Evolutionary conservation across 2,797 vertebrate species (phyloP), one percentile per base, ranked within the genome.

Genomic region (Poeciliopsis paucimaculata): DNA sequence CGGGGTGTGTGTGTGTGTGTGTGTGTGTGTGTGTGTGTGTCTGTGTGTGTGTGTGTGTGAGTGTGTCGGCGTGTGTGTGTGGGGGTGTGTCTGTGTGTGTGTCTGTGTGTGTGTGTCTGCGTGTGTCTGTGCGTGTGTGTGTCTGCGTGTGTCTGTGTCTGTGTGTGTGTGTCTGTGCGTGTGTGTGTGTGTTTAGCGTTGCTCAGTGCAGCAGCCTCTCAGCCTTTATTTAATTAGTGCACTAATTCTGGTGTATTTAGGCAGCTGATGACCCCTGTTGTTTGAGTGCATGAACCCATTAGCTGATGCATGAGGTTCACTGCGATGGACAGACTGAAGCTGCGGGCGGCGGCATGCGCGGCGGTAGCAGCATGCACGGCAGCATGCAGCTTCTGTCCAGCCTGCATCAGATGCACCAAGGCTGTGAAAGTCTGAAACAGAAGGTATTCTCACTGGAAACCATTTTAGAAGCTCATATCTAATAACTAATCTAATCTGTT

Each of bases 211-310:
- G 76, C 49, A 15, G 66, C 75, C 77, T 81, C 55, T 79, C 82
- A 89, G 84, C 64, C 72, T 64, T 85, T 93, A 90, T 94, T 93
- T 92, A 80, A 90, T 92, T 91, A 82, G 89, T 85, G 84, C 45
- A 76, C 72, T 89, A 91, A 93, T 92, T 91, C 87, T 87, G 84
- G 93, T 92, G 88, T 84, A 83, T 93, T 94, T 90, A 91, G 84
- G 87, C 90, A 90, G 90, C 81, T 86, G 88, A 89, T 92, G 92
- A 93, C 84, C 92, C 88, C 79, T 85, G 89, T 89, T 91, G 89
- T 88, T 91, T 78, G 64, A 83, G 84, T 90, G 85, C 76, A 62
- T 88, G 82, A 92, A 91, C 77, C 86, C 88, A 93, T 93, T 91
- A 93, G 77, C 77, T 82, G 72, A 76, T 89, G 80, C 89, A 75